A percentile compares a stretch with the other conserved stretches of the same genome.
Evolutionary conservation across 2,888 invertebrate species (phyloP).

Genomic region (Drosophila mayaguana): DNA sequence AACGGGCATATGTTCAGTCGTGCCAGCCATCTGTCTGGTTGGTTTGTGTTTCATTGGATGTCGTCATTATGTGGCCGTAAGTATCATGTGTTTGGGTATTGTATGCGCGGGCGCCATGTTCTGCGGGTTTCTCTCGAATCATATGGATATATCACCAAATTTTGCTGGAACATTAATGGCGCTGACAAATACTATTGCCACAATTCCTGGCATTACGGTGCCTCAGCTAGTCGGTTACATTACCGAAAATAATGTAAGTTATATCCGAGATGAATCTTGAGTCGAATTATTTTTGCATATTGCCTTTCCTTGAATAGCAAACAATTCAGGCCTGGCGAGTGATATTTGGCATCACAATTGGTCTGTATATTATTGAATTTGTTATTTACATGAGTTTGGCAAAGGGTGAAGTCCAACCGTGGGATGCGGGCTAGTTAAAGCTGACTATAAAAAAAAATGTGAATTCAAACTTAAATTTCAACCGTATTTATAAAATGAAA

Average conservation of each 20-base stretch:
- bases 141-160: slow-evolving; percentile 94
- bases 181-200: slow-evolving; percentile 91
- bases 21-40: slow-evolving; percentile 90
- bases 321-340: slow-evolving; percentile 91
- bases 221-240: slow-evolving; percentile 89
- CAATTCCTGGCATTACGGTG: slow-evolving; percentile 92
- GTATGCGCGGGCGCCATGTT: slow-evolving; percentile 93
- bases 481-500: not conserved
- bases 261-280: not conserved
- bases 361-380: slow-evolving; percentile 89
- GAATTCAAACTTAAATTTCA: not conserved
- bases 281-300: too few relatives aligned
- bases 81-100: slow-evolving; percentile 85
- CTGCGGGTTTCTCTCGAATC: slow-evolving; percentile 92
- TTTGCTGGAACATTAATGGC: slow-evolving; percentile 93
- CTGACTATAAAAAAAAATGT: not conserved
- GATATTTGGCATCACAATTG: slow-evolving; percentile 91
- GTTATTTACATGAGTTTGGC: slow-evolving; percentile 87
- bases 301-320: slow-evolving; percentile 86
- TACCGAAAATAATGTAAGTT: slow-evolving; percentile 90
- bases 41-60: slow-evolving; percentile 89
- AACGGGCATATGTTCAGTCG: slow-evolving; percentile 89
- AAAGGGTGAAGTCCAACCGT: slow-evolving; percentile 87
- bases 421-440: slow-evolving; percentile 81
- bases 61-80: slow-evolving; percentile 88